These are phyloP conservation scores for Gymnopithys bicolor DNA, from an alignment of 2,797 vertebrate genomes.

Conservation along the genomic window DNA sequence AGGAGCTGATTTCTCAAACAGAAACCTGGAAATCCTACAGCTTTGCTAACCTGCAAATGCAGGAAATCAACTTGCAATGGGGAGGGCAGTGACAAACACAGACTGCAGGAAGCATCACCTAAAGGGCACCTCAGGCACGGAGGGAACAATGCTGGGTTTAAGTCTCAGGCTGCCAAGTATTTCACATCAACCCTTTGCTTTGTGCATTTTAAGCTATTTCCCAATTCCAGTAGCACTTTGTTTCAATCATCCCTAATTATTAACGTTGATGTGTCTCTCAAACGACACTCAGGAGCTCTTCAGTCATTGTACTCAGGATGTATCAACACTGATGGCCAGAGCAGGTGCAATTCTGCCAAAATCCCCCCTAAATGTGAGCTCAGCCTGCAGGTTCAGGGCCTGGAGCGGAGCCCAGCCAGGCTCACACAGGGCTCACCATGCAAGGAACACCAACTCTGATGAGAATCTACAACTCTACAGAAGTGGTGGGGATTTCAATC, in stretches of 20 bases:
- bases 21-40: not conserved
- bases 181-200: not conserved
- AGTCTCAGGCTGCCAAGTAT: not conserved
- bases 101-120: not conserved
- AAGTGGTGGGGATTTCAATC: not conserved
- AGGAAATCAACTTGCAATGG: not conserved
- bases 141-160: not conserved
- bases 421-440: not conserved
- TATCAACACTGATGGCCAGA: not conserved
- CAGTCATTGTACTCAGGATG: accelerated
- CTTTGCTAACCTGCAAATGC: not conserved
- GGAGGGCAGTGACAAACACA: not conserved
- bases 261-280: not conserved
- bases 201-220: not conserved
- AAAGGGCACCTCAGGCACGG: not conserved
- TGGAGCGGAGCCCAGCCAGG: not conserved
- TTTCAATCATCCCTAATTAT: not conserved
- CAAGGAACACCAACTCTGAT: not conserved
- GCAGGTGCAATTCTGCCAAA: not conserved
- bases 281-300: not conserved
- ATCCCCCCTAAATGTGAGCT: not conserved
- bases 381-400: not conserved
- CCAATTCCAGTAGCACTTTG: not conserved
- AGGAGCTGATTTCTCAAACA: not conserved
- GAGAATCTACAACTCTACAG: not conserved